Evolutionary conservation across 2,113 vertebrate genomes (phyloP).

Genomic region (Microcebus tavaratra): DNA sequence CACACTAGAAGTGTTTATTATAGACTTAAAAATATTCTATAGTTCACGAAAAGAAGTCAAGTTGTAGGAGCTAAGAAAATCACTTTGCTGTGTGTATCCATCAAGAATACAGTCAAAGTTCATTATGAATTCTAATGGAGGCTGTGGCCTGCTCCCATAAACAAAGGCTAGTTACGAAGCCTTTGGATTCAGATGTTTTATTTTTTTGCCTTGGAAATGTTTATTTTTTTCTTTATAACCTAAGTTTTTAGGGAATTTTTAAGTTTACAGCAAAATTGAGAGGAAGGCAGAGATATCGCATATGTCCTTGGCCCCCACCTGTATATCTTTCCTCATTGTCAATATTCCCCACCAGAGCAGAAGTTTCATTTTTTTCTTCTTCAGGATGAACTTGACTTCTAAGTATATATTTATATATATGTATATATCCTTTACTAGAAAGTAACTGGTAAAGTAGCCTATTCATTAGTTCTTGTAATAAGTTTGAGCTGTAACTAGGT

Average conservation of each 20-base stretch:
- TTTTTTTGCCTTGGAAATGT: neutral
- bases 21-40: conserved; percentile 57
- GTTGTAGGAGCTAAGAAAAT: conserved; percentile 41
- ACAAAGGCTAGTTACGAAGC: conserved; percentile 22
- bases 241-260: neutral
- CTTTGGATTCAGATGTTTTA: conserved; percentile 9
- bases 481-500: neutral
- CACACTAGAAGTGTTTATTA: conserved; percentile 62
- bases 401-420: neutral
- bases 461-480: neutral
- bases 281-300: neutral
- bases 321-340: neutral
- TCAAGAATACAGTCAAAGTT: neutral
- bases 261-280: neutral
- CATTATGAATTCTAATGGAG: conserved; percentile 49
- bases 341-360: neutral
- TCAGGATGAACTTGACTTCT: conserved; percentile 10
- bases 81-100: conserved; percentile 23
- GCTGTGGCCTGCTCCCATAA: neutral
- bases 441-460: neutral
- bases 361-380: conserved; percentile 21
- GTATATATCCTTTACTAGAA: neutral
- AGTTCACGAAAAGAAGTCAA: conserved; percentile 33
- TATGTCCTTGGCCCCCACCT: no score
- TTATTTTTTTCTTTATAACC: neutral